phyloP scores from a whole-genome alignment of 2,113 vertebrate species.

The Xenus cinereus region DNA sequence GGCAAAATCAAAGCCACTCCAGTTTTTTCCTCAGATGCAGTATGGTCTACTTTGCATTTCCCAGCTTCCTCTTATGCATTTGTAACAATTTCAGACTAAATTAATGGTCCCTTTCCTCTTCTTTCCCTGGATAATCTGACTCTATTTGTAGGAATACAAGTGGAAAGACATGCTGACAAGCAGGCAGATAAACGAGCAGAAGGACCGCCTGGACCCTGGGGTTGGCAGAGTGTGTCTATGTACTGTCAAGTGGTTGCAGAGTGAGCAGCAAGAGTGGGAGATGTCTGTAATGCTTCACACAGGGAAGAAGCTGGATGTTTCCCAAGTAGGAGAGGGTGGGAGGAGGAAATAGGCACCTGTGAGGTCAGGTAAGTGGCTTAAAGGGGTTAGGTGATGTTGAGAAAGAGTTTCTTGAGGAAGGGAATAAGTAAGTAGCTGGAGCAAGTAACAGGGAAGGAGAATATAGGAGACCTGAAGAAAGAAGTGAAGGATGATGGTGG shows the following conservation, averaged over 20 bases:
- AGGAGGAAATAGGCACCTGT: not conserved
- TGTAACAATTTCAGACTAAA: not conserved
- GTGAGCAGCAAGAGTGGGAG: not conserved
- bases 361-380: not conserved
- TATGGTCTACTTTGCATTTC: not conserved
- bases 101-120: not conserved
- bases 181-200: not conserved
- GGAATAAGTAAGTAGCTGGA: not conserved
- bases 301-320: not conserved
- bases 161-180: not conserved
- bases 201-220: not conserved
- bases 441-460: not conserved
- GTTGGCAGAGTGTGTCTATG: not conserved
- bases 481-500: not conserved
- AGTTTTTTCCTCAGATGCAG: not conserved
- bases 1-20: not conserved
- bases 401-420: not conserved
- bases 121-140: not conserved
- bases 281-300: not conserved
- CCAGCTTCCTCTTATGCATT: not conserved
- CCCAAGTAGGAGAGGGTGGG: not conserved
- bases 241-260: not conserved
- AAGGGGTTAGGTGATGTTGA: not conserved
- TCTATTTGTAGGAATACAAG: not conserved
- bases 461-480: not conserved